Conservation (phyloP, 2,113 vertebrate species). For the Noctilio leporinus region DNA sequence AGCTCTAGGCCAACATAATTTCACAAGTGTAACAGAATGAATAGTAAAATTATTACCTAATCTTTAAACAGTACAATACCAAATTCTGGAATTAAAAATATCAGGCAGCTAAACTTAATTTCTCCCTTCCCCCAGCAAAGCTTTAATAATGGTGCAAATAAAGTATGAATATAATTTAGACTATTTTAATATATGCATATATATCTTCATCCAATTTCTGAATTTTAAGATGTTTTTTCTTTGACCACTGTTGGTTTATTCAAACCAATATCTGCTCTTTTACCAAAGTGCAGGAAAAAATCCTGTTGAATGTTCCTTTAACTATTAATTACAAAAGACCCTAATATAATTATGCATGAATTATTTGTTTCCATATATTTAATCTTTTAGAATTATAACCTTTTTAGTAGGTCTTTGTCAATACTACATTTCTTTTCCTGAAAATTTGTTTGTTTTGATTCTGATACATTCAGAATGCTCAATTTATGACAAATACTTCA, state of each 20-base stretch:
- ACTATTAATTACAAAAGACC: slow-evolving; percentile 34
- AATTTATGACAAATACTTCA: neutral
- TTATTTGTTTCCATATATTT: neutral
- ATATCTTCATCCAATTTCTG: slow-evolving; percentile 52
- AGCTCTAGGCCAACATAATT: slow-evolving; percentile 56
- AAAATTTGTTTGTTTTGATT: slow-evolving; percentile 49
- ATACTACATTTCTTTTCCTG: neutral
- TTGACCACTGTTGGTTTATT: neutral
- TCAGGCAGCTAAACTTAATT: neutral
- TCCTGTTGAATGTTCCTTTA: neutral
- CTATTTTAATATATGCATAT: neutral
- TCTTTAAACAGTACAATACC: slow-evolving; percentile 43
- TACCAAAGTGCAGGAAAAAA: slow-evolving; percentile 18
- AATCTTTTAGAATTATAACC: neutral
- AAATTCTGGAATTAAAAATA: slow-evolving; percentile 29
- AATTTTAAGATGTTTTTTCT: slow-evolving; percentile 54
- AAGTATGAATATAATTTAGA: slow-evolving; percentile 45
- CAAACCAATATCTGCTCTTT: neutral
- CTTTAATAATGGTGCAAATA: slow-evolving; percentile 48
- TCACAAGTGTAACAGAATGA: slow-evolving; percentile 58
- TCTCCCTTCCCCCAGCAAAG: neutral
- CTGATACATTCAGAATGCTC: neutral
- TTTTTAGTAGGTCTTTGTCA: slow-evolving; percentile 36
- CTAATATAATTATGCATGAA: neutral
- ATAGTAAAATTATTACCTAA: slow-evolving; percentile 54